Evolutionary conservation across 92 coral and sea anemone species (phyloP), one percentile per base, ranked within the genome.

Genomic region (Epizoanthus fatuus): DNA sequence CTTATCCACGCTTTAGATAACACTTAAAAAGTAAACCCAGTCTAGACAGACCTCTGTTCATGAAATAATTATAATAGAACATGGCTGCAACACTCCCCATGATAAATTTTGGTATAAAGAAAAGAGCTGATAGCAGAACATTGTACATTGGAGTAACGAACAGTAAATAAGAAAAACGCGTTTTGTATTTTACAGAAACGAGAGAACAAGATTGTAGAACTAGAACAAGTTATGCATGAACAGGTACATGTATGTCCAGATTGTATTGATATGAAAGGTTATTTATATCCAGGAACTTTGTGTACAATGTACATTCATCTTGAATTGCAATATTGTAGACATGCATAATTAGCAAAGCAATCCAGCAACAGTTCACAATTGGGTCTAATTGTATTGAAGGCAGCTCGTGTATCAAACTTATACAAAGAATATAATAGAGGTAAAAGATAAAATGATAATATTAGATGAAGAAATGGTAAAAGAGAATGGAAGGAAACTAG

Each of bases 181-280:
- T 69, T 7, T 68, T 1, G 4, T 39, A 2, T 74, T 44, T 42
- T 60, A 11, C 82, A 90, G 93, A 86, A 64, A 80, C 83, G 87
- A 42, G 93, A 90, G 53, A 49, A 47, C 63, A 80, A 81, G 68
- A 81, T 90, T 32, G 17, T 79, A 20, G 89, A 89, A 71, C 83
- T 89, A 58, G 89, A 89, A 63, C 74, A 74, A 49, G 86, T 77
- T 45, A 86, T 86, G 67, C 75, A 53, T 75, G 88, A 60, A 32
- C 59, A 81, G 81, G 92, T 88, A 32, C 59, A 81, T 74, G 92
- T 83, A 76, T 25, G 88, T 44, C 20, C 0, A 2, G 1, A 17
- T 16, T 25, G n/a, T 38, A 22, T 83, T 32, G 22, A 5, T 47
- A 7, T 5, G 52, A 47, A 5, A 47, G 52, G 52, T 47, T 47